Evolutionary conservation across 2,888 invertebrate species (phyloP), one percentile per base, ranked within the genome.

Genomic region (Heliconius charithonia): DNA sequence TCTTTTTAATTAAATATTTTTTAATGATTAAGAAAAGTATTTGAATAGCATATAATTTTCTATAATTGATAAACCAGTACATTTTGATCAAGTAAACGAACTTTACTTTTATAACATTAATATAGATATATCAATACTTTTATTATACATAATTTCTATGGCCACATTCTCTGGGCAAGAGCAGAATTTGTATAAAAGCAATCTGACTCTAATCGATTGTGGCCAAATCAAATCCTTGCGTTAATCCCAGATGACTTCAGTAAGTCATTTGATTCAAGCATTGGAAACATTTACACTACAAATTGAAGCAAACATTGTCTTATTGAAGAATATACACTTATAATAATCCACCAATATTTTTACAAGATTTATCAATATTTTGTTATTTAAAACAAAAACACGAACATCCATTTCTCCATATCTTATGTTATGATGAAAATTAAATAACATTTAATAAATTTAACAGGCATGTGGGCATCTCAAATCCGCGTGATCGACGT

Each of bases 381-480:
- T 13, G 41, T 41, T 29, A 4, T 29, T 29, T 32, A 6, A 32
- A 32, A 32, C 6, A 32, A 32, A 32, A 32, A 32, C 6, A 32
- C 32, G 32, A 32, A 4, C 4, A 4, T 6, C 6, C 6, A 9
- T 37, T 1, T 37, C 9, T 9, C 32, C 32, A 37, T 37, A 37
- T 37, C 1, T 0, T 9, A 37, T 37, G 9, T 37, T 32, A 32
- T 32, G 32, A 32, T 32, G 1, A 0, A 7, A 32, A 32, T 32
- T 0, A 32, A 32, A 32, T 32, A 32, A 13, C 2, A 13, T 29
- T 29, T 19, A 56, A n/a, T 27, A 2, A 9, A 56, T n/a, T 29
- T 32, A 45, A 63, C 89, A 87, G 99, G 99, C 6, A 97, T 99
- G 96, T 99, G 99, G 99, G 99, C 99, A 0, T 99, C 98, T 0